Base-by-base conservation (phyloP, 2,797 vertebrate species). In the Gymnoscopelus braueri region DNA sequence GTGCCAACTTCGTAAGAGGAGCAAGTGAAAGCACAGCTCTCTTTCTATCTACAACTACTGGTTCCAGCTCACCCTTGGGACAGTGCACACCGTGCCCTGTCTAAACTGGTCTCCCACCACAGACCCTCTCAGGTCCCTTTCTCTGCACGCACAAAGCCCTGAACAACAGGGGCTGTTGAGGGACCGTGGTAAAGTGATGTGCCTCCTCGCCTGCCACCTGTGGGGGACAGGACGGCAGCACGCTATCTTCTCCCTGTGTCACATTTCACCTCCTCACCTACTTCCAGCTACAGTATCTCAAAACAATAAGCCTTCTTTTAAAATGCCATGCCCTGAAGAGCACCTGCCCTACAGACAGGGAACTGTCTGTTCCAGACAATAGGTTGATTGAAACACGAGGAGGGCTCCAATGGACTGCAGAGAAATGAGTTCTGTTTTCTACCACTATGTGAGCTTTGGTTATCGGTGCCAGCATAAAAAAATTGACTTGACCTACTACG, bases 161-260 rank as follows among this genome's bases (percentile, higher is more conserved):
- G 64, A 84, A 91, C 88, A 89, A 84, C 74, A 58, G 76, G 39
- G 59, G 70, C 71, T 73, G 86, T 82, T 91, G 91, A 91, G 84
- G 78, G 73, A 78, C 71, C 19, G 70, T 83, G 82, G 90, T 90
- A 89, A 93, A 91, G 72, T 55, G 82, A 91, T 91, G 83, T 66
- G 32, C 72, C 77, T 70, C 79, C 71, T 69, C 65, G 75, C 67
- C 74, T 64, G 69, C 81, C 85, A 84, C 84, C 81, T 84, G 83
- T 71, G 32, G 65, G 64, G 13, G 32, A 57, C 63, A 8, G 71
- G 81, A 63, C 49, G 71, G 62, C 47, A 69, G 85, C 63, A 26
- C 64, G 64, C 50, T 24, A 52, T 60, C 75, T 39, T 82, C 71
- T 61, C 10, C 57, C 66, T 58, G 39, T 81, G 81, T 89, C 91